These are phyloP conservation scores for Drosophila anomelani DNA, from an alignment of 2,888 invertebrate genomes.

Conservation along the genomic window DNA sequence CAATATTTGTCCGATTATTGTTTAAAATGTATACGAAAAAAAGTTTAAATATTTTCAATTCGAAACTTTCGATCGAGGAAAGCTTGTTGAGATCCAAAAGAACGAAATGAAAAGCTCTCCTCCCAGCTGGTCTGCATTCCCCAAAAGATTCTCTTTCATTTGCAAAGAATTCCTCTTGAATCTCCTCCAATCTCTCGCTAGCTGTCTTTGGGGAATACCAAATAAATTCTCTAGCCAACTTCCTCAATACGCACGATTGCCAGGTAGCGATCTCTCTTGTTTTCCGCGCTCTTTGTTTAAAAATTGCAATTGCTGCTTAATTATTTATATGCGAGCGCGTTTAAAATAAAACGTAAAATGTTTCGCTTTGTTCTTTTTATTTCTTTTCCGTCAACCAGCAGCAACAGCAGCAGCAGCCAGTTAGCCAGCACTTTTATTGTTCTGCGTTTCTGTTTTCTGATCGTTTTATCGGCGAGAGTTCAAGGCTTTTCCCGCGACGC, in stretches of 20 bases:
- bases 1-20: slow-evolving; percentile 9
- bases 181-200: not conserved
- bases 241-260: slow-evolving; percentile 28
- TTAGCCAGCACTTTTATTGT: slow-evolving; percentile 34
- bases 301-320: slow-evolving; percentile 41
- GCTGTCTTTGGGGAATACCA: slow-evolving; percentile 29
- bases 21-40: not conserved
- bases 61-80: slow-evolving; percentile 18
- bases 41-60: slow-evolving; percentile 17
- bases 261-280: slow-evolving; percentile 5
- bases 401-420: slow-evolving; percentile 8
- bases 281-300: slow-evolving; percentile 17
- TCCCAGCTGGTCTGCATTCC: slow-evolving; percentile 19
- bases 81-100: slow-evolving; percentile 10
- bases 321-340: slow-evolving; percentile 42
- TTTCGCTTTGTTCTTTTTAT: slow-evolving; percentile 42
- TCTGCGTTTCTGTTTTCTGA: slow-evolving; percentile 26
- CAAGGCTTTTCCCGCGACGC: slow-evolving; percentile 60
- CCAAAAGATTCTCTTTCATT: slow-evolving; percentile 18
- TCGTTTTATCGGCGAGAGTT: slow-evolving; percentile 52
- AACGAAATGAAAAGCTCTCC: not conserved
- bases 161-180: slow-evolving; percentile 1
- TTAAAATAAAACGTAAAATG: slow-evolving; percentile 54
- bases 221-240: slow-evolving; percentile 38
- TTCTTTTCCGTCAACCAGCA: slow-evolving; percentile 18